A percentile compares a stretch with the other conserved stretches of the same genome.
These are phyloP conservation scores for Riparia riparia DNA, from an alignment of 2,113 vertebrate genomes.

Conservation along the genomic window DNA sequence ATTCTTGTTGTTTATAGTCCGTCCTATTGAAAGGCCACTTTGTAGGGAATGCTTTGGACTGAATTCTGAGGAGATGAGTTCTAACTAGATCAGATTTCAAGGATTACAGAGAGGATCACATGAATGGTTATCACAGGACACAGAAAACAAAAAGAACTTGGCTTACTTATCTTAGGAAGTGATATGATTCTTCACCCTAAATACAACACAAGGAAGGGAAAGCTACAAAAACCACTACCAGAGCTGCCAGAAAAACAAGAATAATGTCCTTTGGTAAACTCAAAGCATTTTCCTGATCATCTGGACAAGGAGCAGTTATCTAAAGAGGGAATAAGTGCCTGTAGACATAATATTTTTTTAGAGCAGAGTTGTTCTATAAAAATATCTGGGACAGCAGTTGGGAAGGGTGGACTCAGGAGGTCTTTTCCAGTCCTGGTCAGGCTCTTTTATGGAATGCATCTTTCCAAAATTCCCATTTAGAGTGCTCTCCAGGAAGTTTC, in stretches of 20 bases:
- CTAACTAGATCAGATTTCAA: background rate
- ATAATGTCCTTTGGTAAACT: background rate
- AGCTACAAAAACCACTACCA: background rate
- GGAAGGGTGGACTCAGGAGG: background rate
- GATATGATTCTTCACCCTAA: background rate
- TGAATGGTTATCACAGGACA: background rate
- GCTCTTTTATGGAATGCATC: background rate
- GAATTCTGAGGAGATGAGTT: background rate
- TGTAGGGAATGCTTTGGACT: background rate
- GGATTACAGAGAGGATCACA: background rate
- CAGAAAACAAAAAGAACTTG: background rate
- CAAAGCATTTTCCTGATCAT: background rate
- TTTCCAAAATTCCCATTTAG: background rate
- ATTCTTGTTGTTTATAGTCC: background rate
- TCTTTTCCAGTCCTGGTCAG: background rate
- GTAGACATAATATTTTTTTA: background rate
- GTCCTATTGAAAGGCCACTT: background rate
- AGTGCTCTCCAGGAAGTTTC: background rate
- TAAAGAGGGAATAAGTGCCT: background rate
- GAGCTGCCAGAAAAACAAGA: background rate
- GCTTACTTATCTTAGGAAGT: conserved; percentile 4
- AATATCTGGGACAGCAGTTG: background rate
- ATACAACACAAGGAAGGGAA: background rate
- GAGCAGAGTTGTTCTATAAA: background rate
- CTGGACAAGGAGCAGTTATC: background rate